phyloP scores from a whole-genome alignment of 2,113 vertebrate species.

The Anarrhichthys ocellatus region DNA sequence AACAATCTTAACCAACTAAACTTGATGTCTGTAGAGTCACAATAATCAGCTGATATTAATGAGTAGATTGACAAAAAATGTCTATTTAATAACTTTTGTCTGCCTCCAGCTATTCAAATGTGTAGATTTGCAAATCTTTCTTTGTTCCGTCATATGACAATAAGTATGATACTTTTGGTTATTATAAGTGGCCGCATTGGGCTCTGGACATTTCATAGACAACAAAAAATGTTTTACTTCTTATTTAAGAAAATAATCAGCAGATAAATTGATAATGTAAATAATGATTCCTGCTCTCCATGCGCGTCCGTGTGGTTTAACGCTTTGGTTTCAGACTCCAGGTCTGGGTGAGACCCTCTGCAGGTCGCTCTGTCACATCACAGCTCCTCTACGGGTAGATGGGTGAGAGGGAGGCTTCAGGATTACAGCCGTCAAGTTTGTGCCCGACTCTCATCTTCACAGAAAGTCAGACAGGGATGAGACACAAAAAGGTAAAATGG shows the following conservation, averaged over 20 bases:
- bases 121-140: neutral
- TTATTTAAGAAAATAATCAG: neutral
- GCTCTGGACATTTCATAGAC: neutral
- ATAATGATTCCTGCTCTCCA: neutral
- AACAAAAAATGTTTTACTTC: neutral
- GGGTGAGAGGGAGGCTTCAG: constrained; percentile 3
- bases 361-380: constrained; percentile 58
- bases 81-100: neutral
- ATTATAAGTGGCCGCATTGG: neutral
- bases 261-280: neutral
- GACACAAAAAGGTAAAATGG: neutral
- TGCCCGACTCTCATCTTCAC: constrained; percentile 30
- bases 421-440: neutral
- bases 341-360: constrained; percentile 42
- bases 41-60: neutral
- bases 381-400: constrained; percentile 49
- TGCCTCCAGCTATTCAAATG: neutral
- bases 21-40: neutral
- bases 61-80: neutral
- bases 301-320: neutral
- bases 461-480: neutral
- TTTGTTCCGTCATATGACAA: neutral
- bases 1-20: no score
- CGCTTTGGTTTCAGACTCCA: neutral
- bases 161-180: neutral